Conservation (phyloP, 2,888 invertebrate genomes). For the Poecilobothrus nobilitatus region DNA sequence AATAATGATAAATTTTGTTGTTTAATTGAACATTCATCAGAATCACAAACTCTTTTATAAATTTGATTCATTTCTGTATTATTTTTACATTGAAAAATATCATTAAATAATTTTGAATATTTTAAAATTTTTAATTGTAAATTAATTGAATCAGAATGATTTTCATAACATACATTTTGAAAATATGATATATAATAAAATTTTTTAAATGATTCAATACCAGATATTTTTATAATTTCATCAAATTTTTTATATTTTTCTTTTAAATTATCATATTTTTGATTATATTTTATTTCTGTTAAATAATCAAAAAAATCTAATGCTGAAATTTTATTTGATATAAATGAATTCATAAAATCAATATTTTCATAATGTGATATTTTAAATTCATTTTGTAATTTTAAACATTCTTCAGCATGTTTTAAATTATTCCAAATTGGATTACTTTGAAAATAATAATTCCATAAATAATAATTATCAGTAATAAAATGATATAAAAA, state of each 20-base stretch:
- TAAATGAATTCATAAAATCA: background rate
- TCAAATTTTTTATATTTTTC: background rate
- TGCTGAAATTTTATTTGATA: background rate
- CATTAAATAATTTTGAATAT: background rate
- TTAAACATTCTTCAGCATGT: background rate
- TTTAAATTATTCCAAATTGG: background rate
- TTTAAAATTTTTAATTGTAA: background rate
- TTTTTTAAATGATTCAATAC: background rate
- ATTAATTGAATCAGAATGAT: background rate
- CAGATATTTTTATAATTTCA: background rate
- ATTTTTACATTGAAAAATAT: background rate
- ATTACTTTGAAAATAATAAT: constrained; percentile 6
- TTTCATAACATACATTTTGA: background rate
- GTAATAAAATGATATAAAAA: background rate
- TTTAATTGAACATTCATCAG: background rate
- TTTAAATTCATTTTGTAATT: background rate
- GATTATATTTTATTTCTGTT: background rate
- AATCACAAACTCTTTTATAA: constrained; percentile 1
- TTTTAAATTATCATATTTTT: too few relatives aligned
- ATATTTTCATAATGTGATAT: background rate
- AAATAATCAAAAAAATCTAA: constrained; percentile 3
- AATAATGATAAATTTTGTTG: background rate
- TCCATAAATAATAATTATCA: constrained; percentile 4
- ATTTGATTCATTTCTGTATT: background rate
- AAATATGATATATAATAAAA: constrained; percentile 1